phyloP scores from a whole-genome alignment of 2,113 vertebrate genomes.

The Trichomycterus rosablanca region DNA sequence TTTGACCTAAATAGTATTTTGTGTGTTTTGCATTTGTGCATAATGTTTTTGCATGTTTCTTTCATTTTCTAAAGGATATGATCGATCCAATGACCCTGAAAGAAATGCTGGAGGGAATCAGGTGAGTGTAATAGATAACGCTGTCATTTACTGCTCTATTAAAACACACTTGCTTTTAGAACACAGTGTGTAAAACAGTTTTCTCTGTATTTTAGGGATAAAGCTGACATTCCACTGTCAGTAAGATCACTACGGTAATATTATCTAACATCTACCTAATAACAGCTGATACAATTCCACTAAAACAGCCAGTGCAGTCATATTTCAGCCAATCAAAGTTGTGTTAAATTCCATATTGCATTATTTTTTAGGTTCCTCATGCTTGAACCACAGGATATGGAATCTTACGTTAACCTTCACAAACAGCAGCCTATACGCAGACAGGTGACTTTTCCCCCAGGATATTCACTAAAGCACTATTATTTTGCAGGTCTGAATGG shows the following conservation, averaged over 20 bases:
- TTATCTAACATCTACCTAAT: background rate
- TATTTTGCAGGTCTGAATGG: no score
- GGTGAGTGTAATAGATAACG: constrained; percentile 54
- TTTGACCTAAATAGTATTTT: no score
- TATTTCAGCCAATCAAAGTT: no score
- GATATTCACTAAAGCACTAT: background rate
- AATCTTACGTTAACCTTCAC: constrained; percentile 74
- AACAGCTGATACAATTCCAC: no score
- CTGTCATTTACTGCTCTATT: background rate
- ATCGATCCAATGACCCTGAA: constrained; percentile 79
- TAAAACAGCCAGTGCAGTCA: no score
- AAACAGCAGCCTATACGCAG: constrained; percentile 74
- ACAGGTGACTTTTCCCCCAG: constrained; percentile 65
- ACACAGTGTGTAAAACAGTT: background rate
- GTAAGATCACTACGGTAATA: constrained; percentile 77
- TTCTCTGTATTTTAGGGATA: constrained; percentile 60
- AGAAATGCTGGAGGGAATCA: constrained; percentile 82
- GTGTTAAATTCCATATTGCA: background rate
- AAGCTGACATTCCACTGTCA: constrained; percentile 76
- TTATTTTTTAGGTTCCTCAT: constrained; percentile 72
- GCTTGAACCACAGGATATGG: constrained; percentile 72
- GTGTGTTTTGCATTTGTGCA: no score
- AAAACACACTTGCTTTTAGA: background rate
- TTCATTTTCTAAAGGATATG: constrained; percentile 61
- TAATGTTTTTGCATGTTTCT: background rate